Evolutionary conservation across 2,113 vertebrate genomes (phyloP).

Genomic region (Aptenodytes forsteri): DNA sequence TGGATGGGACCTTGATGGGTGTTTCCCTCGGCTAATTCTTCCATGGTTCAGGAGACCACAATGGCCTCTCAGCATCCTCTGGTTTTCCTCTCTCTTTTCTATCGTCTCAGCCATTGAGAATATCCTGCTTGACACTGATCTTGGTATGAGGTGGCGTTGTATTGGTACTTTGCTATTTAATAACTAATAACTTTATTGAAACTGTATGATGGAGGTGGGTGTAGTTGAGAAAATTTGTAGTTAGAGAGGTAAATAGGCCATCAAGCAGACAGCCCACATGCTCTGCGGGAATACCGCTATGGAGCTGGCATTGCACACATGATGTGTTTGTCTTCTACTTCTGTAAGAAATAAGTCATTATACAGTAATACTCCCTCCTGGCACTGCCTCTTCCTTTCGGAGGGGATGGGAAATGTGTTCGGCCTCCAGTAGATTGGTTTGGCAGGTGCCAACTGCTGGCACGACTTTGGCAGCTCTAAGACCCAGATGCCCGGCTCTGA

Average conservation of each 20-base stretch:
- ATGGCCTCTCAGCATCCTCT: neutral
- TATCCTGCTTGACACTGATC: neutral
- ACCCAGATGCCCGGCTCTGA: neutral
- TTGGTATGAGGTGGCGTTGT: neutral
- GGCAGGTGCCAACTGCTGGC: neutral
- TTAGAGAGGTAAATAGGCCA: neutral
- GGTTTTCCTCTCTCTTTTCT: neutral
- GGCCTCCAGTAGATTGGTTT: neutral
- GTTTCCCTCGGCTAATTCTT: neutral
- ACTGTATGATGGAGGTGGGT: neutral
- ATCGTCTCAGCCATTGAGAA: neutral
- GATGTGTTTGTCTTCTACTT: neutral
- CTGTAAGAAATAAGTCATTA: neutral
- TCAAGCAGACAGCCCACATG: neutral
- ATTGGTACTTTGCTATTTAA: neutral
- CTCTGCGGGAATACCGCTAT: neutral
- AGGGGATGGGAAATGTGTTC: neutral
- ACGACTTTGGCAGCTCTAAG: neutral
- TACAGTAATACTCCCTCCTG: neutral
- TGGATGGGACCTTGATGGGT: neutral
- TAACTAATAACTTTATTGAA: neutral
- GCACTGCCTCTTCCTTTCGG: neutral
- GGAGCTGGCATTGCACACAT: neutral
- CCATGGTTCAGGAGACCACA: neutral
- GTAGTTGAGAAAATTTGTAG: neutral